These are phyloP conservation scores for Neopelma chrysocephalum DNA, from an alignment of 2,797 vertebrate genomes.

Conservation along the genomic window DNA sequence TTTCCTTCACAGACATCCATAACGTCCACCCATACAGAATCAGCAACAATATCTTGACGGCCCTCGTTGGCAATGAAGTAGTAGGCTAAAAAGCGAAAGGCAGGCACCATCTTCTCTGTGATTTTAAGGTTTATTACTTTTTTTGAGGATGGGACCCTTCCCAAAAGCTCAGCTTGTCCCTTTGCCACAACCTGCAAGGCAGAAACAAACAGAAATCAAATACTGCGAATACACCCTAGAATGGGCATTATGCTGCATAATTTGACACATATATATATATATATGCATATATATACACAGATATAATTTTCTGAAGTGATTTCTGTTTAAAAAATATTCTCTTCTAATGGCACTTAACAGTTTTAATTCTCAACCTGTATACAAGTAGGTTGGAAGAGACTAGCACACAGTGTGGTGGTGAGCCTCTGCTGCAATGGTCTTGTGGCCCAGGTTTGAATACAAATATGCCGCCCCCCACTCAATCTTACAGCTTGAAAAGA, in stretches of 20 bases:
- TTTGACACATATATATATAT: neutral
- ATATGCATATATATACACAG: neutral
- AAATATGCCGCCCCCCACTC: neutral
- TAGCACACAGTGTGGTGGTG: neutral
- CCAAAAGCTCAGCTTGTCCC: constrained; percentile 59
- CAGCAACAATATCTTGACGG: constrained; percentile 42
- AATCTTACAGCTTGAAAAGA: neutral
- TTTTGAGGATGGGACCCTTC: constrained; percentile 24
- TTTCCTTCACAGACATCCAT: constrained; percentile 73
- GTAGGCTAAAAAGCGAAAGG: constrained; percentile 75
- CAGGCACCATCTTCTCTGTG: constrained; percentile 63
- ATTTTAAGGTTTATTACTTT: constrained; percentile 64
- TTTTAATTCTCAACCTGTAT: neutral
- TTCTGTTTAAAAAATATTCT: neutral
- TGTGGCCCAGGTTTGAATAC: neutral
- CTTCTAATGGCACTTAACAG: neutral
- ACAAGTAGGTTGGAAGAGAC: neutral
- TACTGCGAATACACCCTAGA: neutral
- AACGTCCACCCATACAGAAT: constrained; percentile 75
- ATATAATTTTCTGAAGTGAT: neutral
- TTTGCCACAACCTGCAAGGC: constrained; percentile 67
- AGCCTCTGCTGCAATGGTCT: neutral
- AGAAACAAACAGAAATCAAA: neutral
- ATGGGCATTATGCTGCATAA: neutral
- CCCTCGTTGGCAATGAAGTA: constrained; percentile 5